Evolutionary conservation across 2,888 invertebrate species (phyloP).

Genomic region (Tholera decimalis): DNA sequence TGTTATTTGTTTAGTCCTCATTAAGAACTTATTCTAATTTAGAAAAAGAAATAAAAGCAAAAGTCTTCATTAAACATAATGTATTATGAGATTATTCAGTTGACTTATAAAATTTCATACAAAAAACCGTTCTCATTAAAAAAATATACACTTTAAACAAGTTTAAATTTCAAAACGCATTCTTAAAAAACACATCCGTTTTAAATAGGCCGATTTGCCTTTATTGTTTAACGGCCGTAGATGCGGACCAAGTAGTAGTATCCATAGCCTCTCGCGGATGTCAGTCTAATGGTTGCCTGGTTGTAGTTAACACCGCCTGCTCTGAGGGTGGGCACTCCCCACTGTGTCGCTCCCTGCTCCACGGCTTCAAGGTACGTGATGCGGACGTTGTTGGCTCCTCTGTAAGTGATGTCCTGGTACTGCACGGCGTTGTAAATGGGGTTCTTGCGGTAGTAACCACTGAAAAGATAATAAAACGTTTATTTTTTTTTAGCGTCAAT

Average conservation of each 20-base stretch:
- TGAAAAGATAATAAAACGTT: conserved; percentile 4
- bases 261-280: conserved; percentile 77
- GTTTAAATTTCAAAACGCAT: background rate
- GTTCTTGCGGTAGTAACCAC: conserved; percentile 64
- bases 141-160: too few relatives aligned
- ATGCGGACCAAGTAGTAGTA: conserved; percentile 80
- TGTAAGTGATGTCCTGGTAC: conserved; percentile 78
- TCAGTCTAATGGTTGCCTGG: conserved; percentile 77
- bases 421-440: conserved; percentile 74
- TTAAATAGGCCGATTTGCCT: background rate
- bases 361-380: conserved; percentile 75
- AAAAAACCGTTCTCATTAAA: too few relatives aligned
- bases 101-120: too few relatives aligned
- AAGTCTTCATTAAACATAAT: too few relatives aligned
- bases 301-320: conserved; percentile 73
- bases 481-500: too few relatives aligned
- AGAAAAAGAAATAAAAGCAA: too few relatives aligned
- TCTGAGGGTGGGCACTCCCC: conserved; percentile 71
- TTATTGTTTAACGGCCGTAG: conserved; percentile 75
- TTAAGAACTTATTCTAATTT: too few relatives aligned
- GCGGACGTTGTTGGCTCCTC: conserved; percentile 73
- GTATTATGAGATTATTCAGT: too few relatives aligned
- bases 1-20: too few relatives aligned
- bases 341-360: conserved; percentile 80
- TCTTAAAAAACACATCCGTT: background rate